A percentile compares a stretch with the other conserved stretches of the same genome.
Evolutionary conservation across 2,113 vertebrate species (phyloP).

Genomic region (human (Homo sapiens)): DNA sequence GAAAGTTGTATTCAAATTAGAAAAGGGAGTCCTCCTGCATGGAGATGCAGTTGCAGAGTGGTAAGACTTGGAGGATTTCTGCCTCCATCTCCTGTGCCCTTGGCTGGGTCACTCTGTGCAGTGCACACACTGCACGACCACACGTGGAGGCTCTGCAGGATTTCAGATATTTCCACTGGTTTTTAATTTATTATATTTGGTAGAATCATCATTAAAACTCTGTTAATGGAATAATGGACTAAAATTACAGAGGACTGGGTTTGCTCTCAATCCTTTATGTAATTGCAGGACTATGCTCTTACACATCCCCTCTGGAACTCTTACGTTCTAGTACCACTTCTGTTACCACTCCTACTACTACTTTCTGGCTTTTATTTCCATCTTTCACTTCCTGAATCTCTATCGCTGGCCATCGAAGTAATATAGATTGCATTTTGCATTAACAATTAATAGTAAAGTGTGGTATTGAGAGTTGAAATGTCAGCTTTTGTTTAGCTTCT

Average conservation of each 20-base stretch:
- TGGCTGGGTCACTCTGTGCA: not conserved
- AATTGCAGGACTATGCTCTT: not conserved
- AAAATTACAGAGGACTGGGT: not conserved
- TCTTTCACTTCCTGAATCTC: not conserved
- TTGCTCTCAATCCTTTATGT: not conserved
- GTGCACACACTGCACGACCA: not conserved
- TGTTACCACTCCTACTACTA: not conserved
- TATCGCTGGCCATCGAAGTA: not conserved
- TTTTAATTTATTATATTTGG: not conserved
- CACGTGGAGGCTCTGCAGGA: not conserved
- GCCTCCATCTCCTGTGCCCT: no score
- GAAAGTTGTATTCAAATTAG: not conserved
- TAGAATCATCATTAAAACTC: not conserved
- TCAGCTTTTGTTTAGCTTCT: not conserved
- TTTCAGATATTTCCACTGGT: not conserved
- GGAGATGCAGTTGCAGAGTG: not conserved
- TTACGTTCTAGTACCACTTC: not conserved
- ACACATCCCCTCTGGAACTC: not conserved
- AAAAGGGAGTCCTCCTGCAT: not conserved
- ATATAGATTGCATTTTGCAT: not conserved
- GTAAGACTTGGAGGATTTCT: not conserved
- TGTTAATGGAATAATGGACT: not conserved
- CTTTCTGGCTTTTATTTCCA: not conserved
- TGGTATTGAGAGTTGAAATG: not conserved
- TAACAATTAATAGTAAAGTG: slow-evolving; percentile 9